A percentile compares a stretch with the other conserved stretches of the same genome.
These are phyloP conservation scores for Pholis gunnellus DNA, from an alignment of 2,113 vertebrate genomes.

Conservation along the genomic window DNA sequence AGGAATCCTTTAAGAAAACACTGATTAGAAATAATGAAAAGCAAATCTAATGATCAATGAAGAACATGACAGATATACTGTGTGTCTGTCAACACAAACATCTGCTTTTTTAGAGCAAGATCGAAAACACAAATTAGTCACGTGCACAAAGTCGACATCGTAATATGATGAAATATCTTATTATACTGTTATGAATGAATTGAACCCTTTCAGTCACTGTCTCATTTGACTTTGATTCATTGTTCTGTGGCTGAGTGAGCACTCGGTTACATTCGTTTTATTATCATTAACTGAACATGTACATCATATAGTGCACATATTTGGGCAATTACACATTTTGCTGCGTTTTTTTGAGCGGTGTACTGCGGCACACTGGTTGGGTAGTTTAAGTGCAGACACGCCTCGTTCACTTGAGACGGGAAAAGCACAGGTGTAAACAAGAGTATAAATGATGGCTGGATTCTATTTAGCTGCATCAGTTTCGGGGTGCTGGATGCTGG, in stretches of 20 bases:
- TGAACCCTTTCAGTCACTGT: background rate
- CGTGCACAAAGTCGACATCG: background rate
- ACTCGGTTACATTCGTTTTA: background rate
- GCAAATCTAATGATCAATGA: background rate
- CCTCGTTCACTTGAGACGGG: background rate
- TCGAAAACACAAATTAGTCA: background rate
- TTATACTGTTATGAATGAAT: background rate
- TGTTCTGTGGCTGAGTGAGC: background rate
- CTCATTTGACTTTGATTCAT: background rate
- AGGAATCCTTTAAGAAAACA: constrained; percentile 5
- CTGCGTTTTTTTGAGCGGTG: too few species aligned
- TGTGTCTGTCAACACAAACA: background rate
- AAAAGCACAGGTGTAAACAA: background rate
- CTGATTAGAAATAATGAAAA: background rate
- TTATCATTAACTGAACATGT: background rate
- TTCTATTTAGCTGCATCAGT: background rate
- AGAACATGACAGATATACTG: background rate
- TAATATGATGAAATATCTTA: background rate
- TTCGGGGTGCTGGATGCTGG: background rate
- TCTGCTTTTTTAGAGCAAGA: background rate
- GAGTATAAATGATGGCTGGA: background rate
- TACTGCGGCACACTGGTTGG: background rate
- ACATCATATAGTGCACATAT: background rate
- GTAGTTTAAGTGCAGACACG: background rate
- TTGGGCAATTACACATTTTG: too few species aligned